phyloP scores from a whole-genome alignment of 2,888 invertebrate genomes.

The Tetramorium bicarinatum region DNA sequence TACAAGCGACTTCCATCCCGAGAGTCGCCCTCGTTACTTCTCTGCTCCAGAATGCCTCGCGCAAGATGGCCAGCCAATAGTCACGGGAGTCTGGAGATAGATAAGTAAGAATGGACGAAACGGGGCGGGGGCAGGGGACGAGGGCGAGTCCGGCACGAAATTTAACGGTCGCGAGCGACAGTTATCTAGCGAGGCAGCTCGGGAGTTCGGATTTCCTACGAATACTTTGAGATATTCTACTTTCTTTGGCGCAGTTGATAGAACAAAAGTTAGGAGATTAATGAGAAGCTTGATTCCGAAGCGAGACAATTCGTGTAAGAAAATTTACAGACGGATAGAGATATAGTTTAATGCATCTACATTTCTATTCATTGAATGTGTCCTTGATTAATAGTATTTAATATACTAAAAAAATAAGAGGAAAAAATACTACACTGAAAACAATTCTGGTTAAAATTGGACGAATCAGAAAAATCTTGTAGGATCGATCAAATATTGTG shows the following conservation, averaged over 20 bases:
- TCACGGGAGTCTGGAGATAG: slow-evolving; percentile 31
- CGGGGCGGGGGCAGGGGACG: background rate
- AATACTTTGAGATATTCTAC: slow-evolving; percentile 49
- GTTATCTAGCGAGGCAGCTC: slow-evolving; percentile 35
- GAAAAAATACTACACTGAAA: too few relatives aligned
- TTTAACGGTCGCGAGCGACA: slow-evolving; percentile 40
- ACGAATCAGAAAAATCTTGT: too few relatives aligned
- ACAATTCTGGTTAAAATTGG: too few relatives aligned
- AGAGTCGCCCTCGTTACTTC: slow-evolving; percentile 44
- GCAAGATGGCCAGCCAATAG: slow-evolving; percentile 45
- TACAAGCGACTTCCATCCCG: slow-evolving; percentile 50
- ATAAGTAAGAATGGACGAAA: slow-evolving; percentile 32
- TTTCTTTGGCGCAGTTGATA: slow-evolving; percentile 37
- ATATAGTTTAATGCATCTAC: background rate
- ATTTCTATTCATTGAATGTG: background rate
- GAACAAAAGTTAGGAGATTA: slow-evolving; percentile 34
- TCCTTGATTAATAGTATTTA: background rate
- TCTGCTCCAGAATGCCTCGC: slow-evolving; percentile 17
- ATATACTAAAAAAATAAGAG: background rate
- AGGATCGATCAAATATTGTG: too few relatives aligned
- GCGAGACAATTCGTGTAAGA: background rate
- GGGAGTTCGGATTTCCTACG: slow-evolving; percentile 17
- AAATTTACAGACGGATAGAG: background rate
- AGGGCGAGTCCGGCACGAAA: slow-evolving; percentile 24
- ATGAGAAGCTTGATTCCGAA: slow-evolving; percentile 29